phyloP scores from a whole-genome alignment of 2,888 invertebrate genomes.

The Pristionchus fissidentatus region DNA sequence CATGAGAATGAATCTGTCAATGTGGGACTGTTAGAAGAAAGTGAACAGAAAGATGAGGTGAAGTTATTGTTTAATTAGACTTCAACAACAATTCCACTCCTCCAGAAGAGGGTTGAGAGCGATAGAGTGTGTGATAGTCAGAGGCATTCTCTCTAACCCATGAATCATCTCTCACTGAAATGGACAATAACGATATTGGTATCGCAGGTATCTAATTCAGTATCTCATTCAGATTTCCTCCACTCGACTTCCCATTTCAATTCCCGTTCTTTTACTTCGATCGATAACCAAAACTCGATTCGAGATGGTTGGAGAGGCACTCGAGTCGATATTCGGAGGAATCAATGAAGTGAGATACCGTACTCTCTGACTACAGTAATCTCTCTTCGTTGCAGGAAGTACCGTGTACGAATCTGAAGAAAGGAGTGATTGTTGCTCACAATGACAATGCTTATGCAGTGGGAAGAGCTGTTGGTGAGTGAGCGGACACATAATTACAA shows the following conservation, averaged over 20 bases:
- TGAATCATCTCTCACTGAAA: too few species aligned
- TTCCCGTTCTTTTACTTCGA: constrained; percentile 26
- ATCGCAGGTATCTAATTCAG: too few species aligned
- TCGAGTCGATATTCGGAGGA: background rate
- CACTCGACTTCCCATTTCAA: background rate
- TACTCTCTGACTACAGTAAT: background rate
- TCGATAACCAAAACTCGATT: constrained; percentile 12
- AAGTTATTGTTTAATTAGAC: too few species aligned
- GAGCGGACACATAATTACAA: too few species aligned
- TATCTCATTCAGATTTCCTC: background rate
- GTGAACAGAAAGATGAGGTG: too few species aligned
- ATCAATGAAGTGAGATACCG: background rate
- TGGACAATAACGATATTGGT: too few species aligned
- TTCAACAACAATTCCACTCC: too few species aligned
- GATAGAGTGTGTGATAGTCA: too few species aligned
- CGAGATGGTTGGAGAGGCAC: constrained; percentile 1
- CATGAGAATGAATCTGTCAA: background rate
- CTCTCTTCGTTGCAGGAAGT: background rate
- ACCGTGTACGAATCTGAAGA: background rate
- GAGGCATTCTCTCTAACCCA: too few species aligned
- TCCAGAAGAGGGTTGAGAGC: too few species aligned
- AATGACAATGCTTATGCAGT: background rate
- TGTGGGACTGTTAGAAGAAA: too few species aligned
- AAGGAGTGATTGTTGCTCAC: background rate
- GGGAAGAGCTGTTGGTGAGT: background rate